Evolutionary conservation across 1,140 invertebrate species (phyloP).

Genomic region (Bombus fervidus): DNA sequence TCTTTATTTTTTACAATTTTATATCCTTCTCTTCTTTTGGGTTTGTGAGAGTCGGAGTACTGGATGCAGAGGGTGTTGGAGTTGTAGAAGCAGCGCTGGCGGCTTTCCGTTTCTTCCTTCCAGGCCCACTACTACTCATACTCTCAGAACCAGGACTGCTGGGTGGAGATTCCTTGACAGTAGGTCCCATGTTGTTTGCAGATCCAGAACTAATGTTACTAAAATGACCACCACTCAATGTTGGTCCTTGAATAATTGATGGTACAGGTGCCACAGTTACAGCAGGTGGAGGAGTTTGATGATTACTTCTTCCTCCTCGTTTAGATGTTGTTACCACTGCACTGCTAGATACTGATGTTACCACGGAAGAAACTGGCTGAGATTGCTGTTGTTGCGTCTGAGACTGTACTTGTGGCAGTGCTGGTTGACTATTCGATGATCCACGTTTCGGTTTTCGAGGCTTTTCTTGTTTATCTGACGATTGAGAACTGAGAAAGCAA

Average conservation of each 20-base stretch:
- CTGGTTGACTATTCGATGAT: constrained; percentile 70
- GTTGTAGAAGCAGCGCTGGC: constrained; percentile 68
- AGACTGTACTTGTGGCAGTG: constrained; percentile 58
- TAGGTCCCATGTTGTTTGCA: constrained; percentile 75
- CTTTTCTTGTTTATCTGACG: constrained; percentile 79
- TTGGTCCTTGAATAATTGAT: constrained; percentile 76
- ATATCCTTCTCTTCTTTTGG: constrained; percentile 84
- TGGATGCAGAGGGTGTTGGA: constrained; percentile 73
- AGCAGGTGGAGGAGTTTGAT: constrained; percentile 74
- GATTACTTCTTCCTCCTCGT: constrained; percentile 71
- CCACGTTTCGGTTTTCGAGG: constrained; percentile 78
- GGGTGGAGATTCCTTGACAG: constrained; percentile 85
- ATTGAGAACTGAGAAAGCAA: constrained; percentile 77
- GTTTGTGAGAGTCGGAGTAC: constrained; percentile 78
- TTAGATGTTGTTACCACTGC: constrained; percentile 74
- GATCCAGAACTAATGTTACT: constrained; percentile 72
- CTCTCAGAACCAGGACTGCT: constrained; percentile 86
- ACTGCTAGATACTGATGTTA: constrained; percentile 66
- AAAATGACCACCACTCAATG: constrained; percentile 73
- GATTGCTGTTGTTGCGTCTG: constrained; percentile 46
- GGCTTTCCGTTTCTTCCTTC: constrained; percentile 81
- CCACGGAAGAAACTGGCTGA: constrained; percentile 50
- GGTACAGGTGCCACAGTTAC: constrained; percentile 71
- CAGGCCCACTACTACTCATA: constrained; percentile 77
- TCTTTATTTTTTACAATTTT: constrained; percentile 81